Conservation (phyloP, 2,113 vertebrate species). For the Nettapus auritus region DNA sequence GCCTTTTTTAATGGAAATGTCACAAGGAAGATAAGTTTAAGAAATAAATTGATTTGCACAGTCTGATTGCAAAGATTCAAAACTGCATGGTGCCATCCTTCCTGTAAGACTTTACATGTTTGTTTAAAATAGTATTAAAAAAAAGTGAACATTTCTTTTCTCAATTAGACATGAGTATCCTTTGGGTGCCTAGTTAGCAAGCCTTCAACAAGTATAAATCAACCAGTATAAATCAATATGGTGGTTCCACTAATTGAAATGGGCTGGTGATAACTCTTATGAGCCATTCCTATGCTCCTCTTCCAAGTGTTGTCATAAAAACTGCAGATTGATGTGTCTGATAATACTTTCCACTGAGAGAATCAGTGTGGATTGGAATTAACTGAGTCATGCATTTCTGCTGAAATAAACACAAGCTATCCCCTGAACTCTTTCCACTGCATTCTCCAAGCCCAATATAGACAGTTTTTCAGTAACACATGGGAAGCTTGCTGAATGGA, state of each 20-base stretch:
- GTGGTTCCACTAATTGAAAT: background rate
- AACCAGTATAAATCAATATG: background rate
- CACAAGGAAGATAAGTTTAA: background rate
- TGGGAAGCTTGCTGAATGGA: conserved; percentile 47
- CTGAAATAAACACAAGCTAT: conserved; percentile 22
- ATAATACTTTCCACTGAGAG: background rate
- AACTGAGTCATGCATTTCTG: conserved; percentile 17
- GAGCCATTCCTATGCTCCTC: background rate
- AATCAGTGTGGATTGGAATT: background rate
- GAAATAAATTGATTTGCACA: background rate
- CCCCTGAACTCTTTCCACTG: background rate
- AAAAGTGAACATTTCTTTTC: background rate
- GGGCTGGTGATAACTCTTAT: background rate
- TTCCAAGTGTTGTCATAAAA: background rate
- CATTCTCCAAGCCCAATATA: background rate
- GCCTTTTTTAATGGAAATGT: background rate
- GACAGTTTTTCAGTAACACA: background rate
- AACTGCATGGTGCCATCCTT: background rate
- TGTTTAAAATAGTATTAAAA: background rate
- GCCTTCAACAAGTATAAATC: background rate
- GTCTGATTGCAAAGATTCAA: background rate
- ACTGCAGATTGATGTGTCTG: background rate
- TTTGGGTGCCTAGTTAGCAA: background rate
- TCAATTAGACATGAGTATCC: background rate
- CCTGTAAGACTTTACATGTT: background rate